phyloP scores from a whole-genome alignment of 2,888 invertebrate species.

The Microchrysa polita region DNA sequence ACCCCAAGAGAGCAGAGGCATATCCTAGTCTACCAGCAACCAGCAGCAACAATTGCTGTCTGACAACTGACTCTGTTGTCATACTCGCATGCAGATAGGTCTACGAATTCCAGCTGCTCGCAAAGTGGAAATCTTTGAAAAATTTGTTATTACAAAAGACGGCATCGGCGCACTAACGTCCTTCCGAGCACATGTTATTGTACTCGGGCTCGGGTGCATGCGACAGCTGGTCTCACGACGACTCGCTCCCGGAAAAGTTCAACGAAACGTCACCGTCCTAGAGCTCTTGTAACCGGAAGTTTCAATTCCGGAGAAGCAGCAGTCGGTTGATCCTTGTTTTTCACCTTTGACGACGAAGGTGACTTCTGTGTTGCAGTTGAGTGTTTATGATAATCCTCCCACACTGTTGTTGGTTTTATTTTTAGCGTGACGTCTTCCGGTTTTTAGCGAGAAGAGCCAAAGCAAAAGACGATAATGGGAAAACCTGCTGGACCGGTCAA shows the following conservation, averaged over 20 bases:
- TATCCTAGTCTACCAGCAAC: background rate
- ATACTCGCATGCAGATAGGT: conserved; percentile 15
- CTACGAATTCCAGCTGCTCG: conserved; percentile 2
- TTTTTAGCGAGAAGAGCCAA: no score
- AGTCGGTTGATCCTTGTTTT: background rate
- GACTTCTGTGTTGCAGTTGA: background rate
- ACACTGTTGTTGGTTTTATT: no score
- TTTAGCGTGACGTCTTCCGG: conserved; percentile 9
- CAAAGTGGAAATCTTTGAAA: conserved; percentile 21
- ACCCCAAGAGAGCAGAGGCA: background rate
- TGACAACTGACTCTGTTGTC: conserved; percentile 17
- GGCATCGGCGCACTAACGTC: conserved; percentile 26
- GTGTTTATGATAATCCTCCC: background rate
- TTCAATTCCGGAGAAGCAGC: conserved; percentile 14
- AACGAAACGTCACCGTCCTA: background rate
- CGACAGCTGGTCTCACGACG: background rate
- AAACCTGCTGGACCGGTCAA: conserved; percentile 29
- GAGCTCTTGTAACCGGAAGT: background rate
- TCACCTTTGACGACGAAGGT: background rate
- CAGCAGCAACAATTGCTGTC: conserved; percentile 34
- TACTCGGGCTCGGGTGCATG: background rate
- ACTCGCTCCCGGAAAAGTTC: background rate
- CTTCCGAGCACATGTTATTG: conserved; percentile 32
- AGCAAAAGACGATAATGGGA: background rate
- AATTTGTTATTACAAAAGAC: conserved; percentile 16